Conservation (phyloP, 2,113 vertebrate genomes). For the Leucoraja erinaceus region DNA sequence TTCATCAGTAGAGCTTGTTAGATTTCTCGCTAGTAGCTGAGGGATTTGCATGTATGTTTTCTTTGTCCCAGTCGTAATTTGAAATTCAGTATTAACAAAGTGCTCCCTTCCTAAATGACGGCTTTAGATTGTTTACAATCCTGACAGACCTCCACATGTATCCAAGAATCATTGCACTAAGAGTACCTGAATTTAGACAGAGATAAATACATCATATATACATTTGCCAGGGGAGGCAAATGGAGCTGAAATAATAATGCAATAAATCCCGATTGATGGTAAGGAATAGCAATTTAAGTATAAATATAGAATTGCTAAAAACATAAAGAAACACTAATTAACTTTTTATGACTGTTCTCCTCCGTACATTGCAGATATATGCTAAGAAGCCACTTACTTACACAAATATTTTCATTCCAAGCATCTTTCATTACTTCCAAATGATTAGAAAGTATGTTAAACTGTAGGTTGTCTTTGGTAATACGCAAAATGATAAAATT, state of each 20-base stretch:
- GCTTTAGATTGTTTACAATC: conserved; percentile 24
- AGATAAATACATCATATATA: not conserved
- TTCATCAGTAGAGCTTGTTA: conserved; percentile 34
- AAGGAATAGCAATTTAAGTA: conserved; percentile 11
- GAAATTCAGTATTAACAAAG: conserved; percentile 33
- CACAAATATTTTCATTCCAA: not conserved
- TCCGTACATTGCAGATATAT: conserved; percentile 7
- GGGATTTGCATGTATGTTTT: conserved; percentile 30
- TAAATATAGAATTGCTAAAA: conserved; percentile 20
- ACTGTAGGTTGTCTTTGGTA: not conserved
- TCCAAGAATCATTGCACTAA: conserved; percentile 2
- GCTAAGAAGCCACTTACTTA: conserved; percentile 11
- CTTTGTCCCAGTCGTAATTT: conserved; percentile 33
- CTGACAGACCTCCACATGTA: not conserved
- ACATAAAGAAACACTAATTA: conserved; percentile 22
- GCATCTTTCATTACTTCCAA: conserved; percentile 18
- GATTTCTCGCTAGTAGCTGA: conserved; percentile 22
- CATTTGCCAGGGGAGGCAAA: not conserved
- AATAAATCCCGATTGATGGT: not conserved
- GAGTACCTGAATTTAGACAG: not conserved
- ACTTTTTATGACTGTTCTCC: conserved; percentile 3
- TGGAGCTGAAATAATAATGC: not conserved
- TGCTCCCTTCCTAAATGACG: conserved; percentile 27
- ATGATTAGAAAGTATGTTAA: not conserved
- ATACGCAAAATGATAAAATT: not conserved